A percentile compares a stretch with the other conserved stretches of the same genome.
Conservation (phyloP, 2,888 invertebrate species). For the Yponomeuta malinellus region DNA sequence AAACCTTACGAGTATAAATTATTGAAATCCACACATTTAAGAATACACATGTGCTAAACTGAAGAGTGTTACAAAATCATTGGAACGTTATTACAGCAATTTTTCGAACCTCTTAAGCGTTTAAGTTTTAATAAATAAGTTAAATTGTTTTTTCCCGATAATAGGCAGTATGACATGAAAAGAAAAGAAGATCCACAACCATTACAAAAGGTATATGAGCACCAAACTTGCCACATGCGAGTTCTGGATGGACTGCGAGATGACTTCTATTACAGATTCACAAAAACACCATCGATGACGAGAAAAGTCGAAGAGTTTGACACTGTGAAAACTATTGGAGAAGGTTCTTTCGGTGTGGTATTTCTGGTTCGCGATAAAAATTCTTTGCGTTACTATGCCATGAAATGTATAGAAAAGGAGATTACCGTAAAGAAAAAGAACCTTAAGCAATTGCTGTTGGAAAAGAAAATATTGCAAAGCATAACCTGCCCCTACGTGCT, state of each 20-base stretch:
- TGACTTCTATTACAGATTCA: slow-evolving; percentile 32
- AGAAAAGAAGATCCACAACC: background rate
- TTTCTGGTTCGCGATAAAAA: slow-evolving; percentile 80
- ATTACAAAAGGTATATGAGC: slow-evolving; percentile 26
- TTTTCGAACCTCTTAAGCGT: too few relatives aligned
- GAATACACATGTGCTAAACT: background rate
- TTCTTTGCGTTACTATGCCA: slow-evolving; percentile 80
- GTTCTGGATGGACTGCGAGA: slow-evolving; percentile 46
- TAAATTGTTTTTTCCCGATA: background rate
- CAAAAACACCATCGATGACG: background rate
- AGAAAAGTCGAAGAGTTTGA: slow-evolving; percentile 78
- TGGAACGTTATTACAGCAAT: background rate
- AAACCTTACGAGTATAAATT: background rate
- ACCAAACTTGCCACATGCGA: slow-evolving; percentile 39
- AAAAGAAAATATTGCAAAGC: slow-evolving; percentile 89
- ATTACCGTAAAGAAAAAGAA: slow-evolving; percentile 88
- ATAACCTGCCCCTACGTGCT: slow-evolving; percentile 91
- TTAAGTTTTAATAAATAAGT: background rate
- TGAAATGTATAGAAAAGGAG: slow-evolving; percentile 90
- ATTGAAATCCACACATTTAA: background rate
- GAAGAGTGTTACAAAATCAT: background rate
- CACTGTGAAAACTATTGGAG: slow-evolving; percentile 83
- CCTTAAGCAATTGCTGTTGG: slow-evolving; percentile 86
- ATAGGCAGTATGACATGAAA: background rate
- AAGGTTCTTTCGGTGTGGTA: slow-evolving; percentile 91